phyloP scores from a whole-genome alignment of 2,797 vertebrate genomes.

The Ficedula albicollis region DNA sequence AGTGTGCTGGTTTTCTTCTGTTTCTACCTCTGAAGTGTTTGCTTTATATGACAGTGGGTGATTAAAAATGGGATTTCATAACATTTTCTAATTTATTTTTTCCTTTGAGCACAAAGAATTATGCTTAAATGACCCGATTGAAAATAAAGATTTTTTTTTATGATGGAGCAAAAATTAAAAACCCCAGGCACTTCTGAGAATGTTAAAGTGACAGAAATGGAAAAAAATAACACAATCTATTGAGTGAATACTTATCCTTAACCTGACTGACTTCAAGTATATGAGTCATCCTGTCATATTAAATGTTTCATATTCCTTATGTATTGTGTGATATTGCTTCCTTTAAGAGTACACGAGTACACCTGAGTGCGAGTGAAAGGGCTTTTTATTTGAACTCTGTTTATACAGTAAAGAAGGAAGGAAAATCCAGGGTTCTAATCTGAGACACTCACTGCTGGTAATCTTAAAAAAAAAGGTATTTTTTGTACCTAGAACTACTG shows the following conservation, averaged over 20 bases:
- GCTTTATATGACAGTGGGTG: neutral
- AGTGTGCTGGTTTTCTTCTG: rapidly evolving
- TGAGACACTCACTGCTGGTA: neutral
- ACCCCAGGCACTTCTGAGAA: neutral
- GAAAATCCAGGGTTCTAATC: neutral
- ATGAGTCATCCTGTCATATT: neutral
- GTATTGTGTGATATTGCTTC: neutral
- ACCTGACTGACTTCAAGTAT: neutral
- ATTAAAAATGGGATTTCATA: neutral
- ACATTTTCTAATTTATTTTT: neutral
- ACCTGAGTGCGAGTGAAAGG: neutral
- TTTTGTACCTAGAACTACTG: neutral
- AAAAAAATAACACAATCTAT: neutral
- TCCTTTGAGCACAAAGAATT: neutral
- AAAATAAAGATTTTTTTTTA: neutral
- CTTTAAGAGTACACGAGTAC: neutral
- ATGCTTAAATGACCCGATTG: neutral
- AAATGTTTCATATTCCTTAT: neutral
- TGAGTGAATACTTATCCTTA: neutral
- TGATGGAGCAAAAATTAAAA: neutral
- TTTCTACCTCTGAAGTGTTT: neutral
- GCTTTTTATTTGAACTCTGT: neutral
- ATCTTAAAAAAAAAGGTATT: neutral
- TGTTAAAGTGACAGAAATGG: neutral
- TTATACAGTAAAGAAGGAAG: neutral